Conservation (phyloP, 2,113 vertebrate species). For the Nothoprocta pentlandii region DNA sequence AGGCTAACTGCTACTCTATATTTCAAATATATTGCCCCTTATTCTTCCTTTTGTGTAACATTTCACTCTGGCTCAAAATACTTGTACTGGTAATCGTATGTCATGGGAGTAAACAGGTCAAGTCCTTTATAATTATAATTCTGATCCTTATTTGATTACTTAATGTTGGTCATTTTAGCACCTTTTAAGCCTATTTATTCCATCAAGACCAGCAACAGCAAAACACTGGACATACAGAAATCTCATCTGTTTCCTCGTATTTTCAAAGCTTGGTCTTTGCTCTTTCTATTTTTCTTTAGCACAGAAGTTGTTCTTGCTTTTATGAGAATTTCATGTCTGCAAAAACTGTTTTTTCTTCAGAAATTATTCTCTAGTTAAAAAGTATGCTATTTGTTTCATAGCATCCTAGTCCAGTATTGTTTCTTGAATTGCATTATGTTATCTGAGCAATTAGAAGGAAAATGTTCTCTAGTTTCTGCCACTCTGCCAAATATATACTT, state of each 20-base stretch:
- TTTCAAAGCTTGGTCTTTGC: background rate
- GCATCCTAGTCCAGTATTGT: background rate
- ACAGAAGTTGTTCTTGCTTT: background rate
- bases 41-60: background rate
- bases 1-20: background rate
- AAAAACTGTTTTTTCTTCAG: background rate
- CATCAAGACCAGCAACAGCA: background rate
- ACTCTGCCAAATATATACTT: background rate
- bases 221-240: background rate
- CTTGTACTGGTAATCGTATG: background rate
- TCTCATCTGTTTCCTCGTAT: background rate
- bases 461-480: background rate
- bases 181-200: background rate
- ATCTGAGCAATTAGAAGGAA: constrained; percentile 6
- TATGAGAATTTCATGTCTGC: background rate
- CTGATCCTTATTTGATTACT: background rate
- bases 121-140: background rate
- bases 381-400: background rate
- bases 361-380: background rate
- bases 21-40: background rate
- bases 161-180: background rate
- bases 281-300: background rate
- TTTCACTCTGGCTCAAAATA: background rate
- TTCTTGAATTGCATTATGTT: background rate
- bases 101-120: background rate